phyloP scores from a whole-genome alignment of 2,888 invertebrate species.

The Drosophila testacea region DNA sequence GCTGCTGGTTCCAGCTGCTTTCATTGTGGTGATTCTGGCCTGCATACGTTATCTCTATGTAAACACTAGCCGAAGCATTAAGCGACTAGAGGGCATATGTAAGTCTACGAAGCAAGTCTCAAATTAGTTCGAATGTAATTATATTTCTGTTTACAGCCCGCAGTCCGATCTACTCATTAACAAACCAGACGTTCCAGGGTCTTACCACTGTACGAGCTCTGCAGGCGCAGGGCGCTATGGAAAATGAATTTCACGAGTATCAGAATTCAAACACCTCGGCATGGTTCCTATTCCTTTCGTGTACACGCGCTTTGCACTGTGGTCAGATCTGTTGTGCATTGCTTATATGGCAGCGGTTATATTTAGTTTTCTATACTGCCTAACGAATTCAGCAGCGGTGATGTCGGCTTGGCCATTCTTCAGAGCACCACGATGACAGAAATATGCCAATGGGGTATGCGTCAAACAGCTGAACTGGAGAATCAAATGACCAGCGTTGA shows the following conservation, averaged over 20 bases:
- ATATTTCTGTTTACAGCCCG: constrained; percentile 86
- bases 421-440: constrained; percentile 90
- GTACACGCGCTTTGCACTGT: constrained; percentile 96
- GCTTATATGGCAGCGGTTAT: constrained; percentile 94
- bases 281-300: constrained; percentile 93
- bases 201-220: constrained; percentile 91
- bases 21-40: constrained; percentile 87
- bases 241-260: constrained; percentile 88
- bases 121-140: background rate
- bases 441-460: constrained; percentile 93
- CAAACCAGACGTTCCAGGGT: constrained; percentile 91
- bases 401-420: constrained; percentile 90
- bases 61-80: constrained; percentile 87
- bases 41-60: constrained; percentile 87
- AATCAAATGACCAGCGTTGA: constrained; percentile 94
- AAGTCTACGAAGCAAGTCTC: constrained; percentile 46
- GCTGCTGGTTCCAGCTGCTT: constrained; percentile 87
- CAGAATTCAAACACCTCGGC: constrained; percentile 90
- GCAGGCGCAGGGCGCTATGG: constrained; percentile 88
- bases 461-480: constrained; percentile 93
- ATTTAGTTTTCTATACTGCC: constrained; percentile 91
- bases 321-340: constrained; percentile 95
- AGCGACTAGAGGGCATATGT: constrained; percentile 84
- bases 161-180: constrained; percentile 91
- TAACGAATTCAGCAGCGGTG: constrained; percentile 86